Base-by-base conservation (phyloP, 1,140 invertebrate species). In the Drosophila pallidifrons region DNA sequence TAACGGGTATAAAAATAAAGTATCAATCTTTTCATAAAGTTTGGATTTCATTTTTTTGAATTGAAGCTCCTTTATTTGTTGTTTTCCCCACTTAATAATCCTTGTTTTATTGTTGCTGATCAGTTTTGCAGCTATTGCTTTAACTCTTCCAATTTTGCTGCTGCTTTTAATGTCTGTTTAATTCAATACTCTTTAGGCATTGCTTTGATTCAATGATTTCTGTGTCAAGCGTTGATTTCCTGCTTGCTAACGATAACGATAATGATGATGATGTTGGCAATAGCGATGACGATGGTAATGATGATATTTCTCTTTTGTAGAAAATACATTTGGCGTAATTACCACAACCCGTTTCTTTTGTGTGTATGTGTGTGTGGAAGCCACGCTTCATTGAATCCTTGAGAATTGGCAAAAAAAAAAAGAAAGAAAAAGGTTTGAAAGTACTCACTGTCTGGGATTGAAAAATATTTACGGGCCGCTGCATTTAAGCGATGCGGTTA, bases 161-260 rank as follows among this genome's bases (percentile, higher is more conserved):
- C 25, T 43, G 2, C 2, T 13, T 8, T 8, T 61, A 0, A 25
- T 7, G 8, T 20, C 13, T 54, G 6, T 16, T 30, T 13, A 46
- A 60, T 60, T 68, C 47, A 46, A 60, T 58, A 54, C 15, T 64
- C 41, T 65, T 71, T 59, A 68, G 10, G n/a, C 20, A n/a, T 59
- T 46, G 49, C 63, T 81, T 77, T 63, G 73, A 83, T 83, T 82
- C 60, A 51, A 59, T 76, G 70, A 79, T 87, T 87, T 87, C 58
- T 85, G 47, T 83, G 77, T 88, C 81, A 83, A 89, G 83, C 77
- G 64, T 43, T 73, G 85, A 81, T 88, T 80, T 89, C 83, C 83
- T 89, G 74, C 61, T 45, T 35, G 5, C 45, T 41, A 20, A 52
- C 49, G 54, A 52, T 16, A 8, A 52, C 55, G 11, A 16, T 52